Evolutionary conservation across 2,113 vertebrate species (phyloP).

Genomic region (Elephantulus edwardii): DNA sequence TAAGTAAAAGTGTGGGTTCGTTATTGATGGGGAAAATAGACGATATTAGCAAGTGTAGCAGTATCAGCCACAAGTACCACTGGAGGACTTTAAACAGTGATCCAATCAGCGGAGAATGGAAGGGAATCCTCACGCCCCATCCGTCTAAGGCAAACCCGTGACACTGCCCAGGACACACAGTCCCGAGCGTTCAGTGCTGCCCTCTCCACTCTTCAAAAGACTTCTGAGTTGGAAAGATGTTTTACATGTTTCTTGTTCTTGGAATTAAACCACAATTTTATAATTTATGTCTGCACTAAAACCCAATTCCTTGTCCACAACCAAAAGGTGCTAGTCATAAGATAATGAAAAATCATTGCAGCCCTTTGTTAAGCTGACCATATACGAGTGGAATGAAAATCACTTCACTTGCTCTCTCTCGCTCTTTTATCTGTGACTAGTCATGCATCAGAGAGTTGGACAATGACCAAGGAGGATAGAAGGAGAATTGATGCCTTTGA

Average conservation of each 20-base stretch:
- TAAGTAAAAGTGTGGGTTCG: not conserved
- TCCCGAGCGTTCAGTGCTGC: not conserved
- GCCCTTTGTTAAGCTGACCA: not conserved
- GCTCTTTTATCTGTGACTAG: no score
- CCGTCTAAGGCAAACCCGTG: not conserved
- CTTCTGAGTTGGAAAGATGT: not conserved
- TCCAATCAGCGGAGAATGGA: not conserved
- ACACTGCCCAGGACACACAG: not conserved
- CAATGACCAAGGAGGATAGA: no score
- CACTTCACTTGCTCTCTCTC: not conserved
- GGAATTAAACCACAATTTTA: constrained; percentile 6
- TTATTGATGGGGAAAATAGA: not conserved
- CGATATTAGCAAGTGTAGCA: not conserved
- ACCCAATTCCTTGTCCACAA: not conserved
- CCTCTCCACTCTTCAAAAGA: not conserved
- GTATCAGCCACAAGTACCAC: not conserved
- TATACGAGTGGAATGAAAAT: not conserved
- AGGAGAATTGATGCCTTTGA: no score
- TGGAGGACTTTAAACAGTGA: not conserved
- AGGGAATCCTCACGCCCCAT: not conserved
- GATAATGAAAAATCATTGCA: not conserved
- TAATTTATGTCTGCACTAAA: not conserved
- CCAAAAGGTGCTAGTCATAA: not conserved
- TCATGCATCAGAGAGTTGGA: no score
- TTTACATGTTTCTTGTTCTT: not conserved